Base-by-base conservation (phyloP, 30 jellyfish, hydroid and myxozoan species). In the Aurelia coerulea region DNA sequence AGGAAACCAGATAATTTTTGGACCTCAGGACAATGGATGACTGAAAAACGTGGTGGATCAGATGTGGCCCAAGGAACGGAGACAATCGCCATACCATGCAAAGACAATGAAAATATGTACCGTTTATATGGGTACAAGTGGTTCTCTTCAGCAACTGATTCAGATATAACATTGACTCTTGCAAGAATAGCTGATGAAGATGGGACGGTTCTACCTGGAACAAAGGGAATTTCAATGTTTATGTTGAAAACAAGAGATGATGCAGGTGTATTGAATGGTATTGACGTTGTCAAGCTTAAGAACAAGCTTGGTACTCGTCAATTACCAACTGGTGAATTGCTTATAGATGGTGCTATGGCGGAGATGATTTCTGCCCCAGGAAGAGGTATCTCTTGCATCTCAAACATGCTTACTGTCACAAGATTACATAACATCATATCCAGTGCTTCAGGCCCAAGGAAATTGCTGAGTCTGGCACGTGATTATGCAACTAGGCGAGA, bases 11-110 rank as follows among this genome's bases (percentile, higher is more conserved):
- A 70, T 18, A 2, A 46, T 7, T 93, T 93, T 70, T 93, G 98
- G 98, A 93, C 98, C 9, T 94, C 99, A 50, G 97, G 97, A 16
- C 99, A 94, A 65, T 94, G 99, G 97, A 94, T 94, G 97, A 94
- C 99, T 17, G 99, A 94, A 73, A 94, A 76, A 73, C 79, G 89
- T 23, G 99, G 97, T 33, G 99, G 99, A 18, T 86, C 96, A 35
- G 97, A 89, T 82, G 97, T 89, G 9, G 99, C 97, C 62, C 67
- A 32, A 29, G 95, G 90, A 11, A 92, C 98, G 10, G 96, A 92
- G 46, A 92, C 98, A 10, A 74, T 86, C 10, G 98, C 98, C 14
- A 86, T 86, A 8, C 73, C 75, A 35, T 74, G 59, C 14, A 16
- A 31, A 3, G 95, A 65, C 68, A 90, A 64, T 8, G 15, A 80